These are phyloP conservation scores for Microctonus aethiopoides DNA, from an alignment of 2,888 invertebrate genomes.

Conservation along the genomic window DNA sequence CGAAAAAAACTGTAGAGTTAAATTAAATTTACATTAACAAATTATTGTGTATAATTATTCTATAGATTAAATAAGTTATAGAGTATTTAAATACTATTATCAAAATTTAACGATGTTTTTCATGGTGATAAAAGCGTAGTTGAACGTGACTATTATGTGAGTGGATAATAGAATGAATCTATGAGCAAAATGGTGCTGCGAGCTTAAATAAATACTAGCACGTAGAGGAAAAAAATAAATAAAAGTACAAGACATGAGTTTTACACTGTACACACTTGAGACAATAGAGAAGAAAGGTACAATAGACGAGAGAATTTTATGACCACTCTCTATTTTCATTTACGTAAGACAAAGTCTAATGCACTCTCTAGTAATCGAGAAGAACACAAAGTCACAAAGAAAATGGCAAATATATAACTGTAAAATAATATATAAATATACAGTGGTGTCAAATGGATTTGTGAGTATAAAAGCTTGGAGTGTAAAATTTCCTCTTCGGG, in stretches of 20 bases:
- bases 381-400: slow-evolving; percentile 9
- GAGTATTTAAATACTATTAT: background rate
- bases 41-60: too few relatives aligned
- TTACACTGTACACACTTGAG: slow-evolving; percentile 7
- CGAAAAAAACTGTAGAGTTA: too few relatives aligned
- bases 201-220: background rate
- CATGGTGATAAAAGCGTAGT: background rate
- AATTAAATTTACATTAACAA: too few relatives aligned
- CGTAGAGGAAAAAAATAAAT: background rate
- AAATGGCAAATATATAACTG: background rate
- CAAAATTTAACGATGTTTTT: background rate
- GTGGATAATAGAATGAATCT: background rate
- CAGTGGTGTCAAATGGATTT: slow-evolving; percentile 44
- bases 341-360: slow-evolving; percentile 3
- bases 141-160: background rate
- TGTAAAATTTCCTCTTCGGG: background rate
- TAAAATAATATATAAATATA: background rate
- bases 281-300: background rate
- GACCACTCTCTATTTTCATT: slow-evolving; percentile 21
- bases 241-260: slow-evolving; percentile 1
- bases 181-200: background rate
- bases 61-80: too few relatives aligned
- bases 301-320: slow-evolving; percentile 8
- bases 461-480: slow-evolving; percentile 41
- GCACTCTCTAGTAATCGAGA: slow-evolving; percentile 16